A percentile compares a stretch with the other conserved stretches of the same genome.
phyloP scores from a whole-genome alignment of 1,140 invertebrate genomes.

The Eurosta solidaginis region DNA sequence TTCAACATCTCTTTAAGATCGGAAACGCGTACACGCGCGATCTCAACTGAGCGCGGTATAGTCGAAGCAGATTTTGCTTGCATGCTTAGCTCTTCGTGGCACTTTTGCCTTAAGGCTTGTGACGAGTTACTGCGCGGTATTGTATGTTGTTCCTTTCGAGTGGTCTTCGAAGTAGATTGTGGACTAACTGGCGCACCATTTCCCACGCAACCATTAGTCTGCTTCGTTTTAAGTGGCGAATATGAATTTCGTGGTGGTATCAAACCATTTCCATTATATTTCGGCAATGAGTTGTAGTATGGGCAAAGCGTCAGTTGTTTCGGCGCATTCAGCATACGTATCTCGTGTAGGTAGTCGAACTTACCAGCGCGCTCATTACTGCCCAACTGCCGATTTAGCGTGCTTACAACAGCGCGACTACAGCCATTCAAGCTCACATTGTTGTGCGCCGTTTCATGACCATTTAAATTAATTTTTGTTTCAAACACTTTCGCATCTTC shows the following conservation, averaged over 20 bases:
- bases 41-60: slow-evolving; percentile 53
- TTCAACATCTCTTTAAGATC: slow-evolving; percentile 59
- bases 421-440: not conserved
- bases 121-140: slow-evolving; percentile 51
- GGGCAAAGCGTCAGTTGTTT: slow-evolving; percentile 39
- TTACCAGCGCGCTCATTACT: slow-evolving; percentile 36
- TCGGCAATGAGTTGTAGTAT: slow-evolving; percentile 55
- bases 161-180: not conserved
- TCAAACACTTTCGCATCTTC: slow-evolving; percentile 45
- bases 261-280: slow-evolving; percentile 42
- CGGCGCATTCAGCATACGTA: slow-evolving; percentile 55
- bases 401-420: not conserved
- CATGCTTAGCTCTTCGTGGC: not conserved
- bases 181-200: not conserved
- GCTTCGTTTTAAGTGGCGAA: slow-evolving; percentile 59
- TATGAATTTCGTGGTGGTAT: slow-evolving; percentile 66
- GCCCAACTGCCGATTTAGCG: not conserved
- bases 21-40: slow-evolving; percentile 51
- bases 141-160: slow-evolving; percentile 43
- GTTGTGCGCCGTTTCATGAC: not conserved
- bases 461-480: not conserved
- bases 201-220: slow-evolving; percentile 27
- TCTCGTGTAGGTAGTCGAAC: slow-evolving; percentile 56
- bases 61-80: slow-evolving; percentile 39
- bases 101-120: slow-evolving; percentile 33